These are phyloP conservation scores for Sebastiscus tertius DNA, from an alignment of 2,797 vertebrate genomes.

Conservation along the genomic window DNA sequence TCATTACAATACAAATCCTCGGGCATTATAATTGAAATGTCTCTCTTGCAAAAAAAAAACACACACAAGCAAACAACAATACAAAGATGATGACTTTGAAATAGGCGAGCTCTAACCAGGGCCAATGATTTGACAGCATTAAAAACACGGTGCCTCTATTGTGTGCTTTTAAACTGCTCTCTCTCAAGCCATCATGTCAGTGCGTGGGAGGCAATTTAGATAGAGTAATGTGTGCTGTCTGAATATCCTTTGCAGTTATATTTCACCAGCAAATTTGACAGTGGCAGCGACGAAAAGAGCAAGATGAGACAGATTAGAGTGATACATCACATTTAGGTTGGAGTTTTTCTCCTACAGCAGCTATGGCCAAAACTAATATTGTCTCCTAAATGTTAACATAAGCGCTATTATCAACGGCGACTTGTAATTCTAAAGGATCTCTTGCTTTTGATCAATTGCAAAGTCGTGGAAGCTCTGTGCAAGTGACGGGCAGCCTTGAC, in stretches of 20 bases:
- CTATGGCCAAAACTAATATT: slow-evolving; percentile 13
- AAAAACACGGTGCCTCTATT: slow-evolving; percentile 12
- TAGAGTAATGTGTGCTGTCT: slow-evolving; percentile 64
- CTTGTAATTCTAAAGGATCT: slow-evolving; percentile 9
- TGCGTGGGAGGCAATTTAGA: slow-evolving; percentile 54
- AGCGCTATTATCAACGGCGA: neutral
- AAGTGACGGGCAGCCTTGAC: neutral
- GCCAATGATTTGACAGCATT: slow-evolving; percentile 26
- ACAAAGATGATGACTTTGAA: slow-evolving; percentile 22
- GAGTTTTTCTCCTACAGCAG: slow-evolving; percentile 4
- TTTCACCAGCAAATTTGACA: slow-evolving; percentile 57
- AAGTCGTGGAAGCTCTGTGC: neutral
- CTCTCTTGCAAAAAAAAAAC: neutral
- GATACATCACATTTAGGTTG: slow-evolving; percentile 50
- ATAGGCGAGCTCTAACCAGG: neutral
- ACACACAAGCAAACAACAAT: neutral
- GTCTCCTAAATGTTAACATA: slow-evolving; percentile 19
- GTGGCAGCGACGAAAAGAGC: slow-evolving; percentile 20
- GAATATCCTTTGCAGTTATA: slow-evolving; percentile 55
- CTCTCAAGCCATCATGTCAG: slow-evolving; percentile 30
- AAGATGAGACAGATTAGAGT: slow-evolving; percentile 44
- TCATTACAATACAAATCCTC: slow-evolving; percentile 30
- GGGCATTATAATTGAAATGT: slow-evolving; percentile 19
- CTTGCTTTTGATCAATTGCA: slow-evolving; percentile 2
- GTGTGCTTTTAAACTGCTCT: slow-evolving; percentile 46